phyloP scores from a whole-genome alignment of 2,113 vertebrate genomes.

The Martes martes region DNA sequence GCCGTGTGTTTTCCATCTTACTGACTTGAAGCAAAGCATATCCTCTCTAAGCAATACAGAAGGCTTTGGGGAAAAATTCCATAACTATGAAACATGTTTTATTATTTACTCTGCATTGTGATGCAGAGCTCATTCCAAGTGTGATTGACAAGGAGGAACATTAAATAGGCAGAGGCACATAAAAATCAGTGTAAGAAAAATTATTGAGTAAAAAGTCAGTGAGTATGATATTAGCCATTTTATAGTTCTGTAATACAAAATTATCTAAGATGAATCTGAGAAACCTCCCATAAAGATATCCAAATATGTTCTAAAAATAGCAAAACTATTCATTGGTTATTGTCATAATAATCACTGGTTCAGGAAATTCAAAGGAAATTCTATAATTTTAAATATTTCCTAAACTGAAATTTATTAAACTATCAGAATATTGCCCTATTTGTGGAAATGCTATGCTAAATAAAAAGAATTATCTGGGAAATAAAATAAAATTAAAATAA shows the following conservation, averaged over 20 bases:
- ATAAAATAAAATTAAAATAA: constrained; percentile 10
- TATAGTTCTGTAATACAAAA: constrained; percentile 14
- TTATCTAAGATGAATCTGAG: not conserved
- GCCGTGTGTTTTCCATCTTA: not conserved
- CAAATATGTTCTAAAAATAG: not conserved
- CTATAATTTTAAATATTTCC: not conserved
- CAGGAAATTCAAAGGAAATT: not conserved
- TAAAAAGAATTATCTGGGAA: not conserved
- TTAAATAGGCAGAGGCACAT: constrained; percentile 1
- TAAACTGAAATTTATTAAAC: not conserved
- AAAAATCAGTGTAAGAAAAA: constrained; percentile 31
- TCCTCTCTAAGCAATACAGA: constrained; percentile 41
- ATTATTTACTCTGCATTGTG: constrained; percentile 63
- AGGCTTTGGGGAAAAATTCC: constrained; percentile 50
- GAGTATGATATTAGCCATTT: constrained; percentile 5
- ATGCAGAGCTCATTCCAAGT: constrained; percentile 48
- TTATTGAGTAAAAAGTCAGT: not conserved
- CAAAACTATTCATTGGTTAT: not conserved
- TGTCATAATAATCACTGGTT: not conserved
- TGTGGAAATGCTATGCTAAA: not conserved
- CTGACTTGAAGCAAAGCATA: constrained; percentile 13
- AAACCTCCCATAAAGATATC: not conserved
- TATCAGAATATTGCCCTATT: not conserved
- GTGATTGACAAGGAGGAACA: constrained; percentile 64
- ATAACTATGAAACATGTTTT: constrained; percentile 65